Evolutionary conservation across 2,113 vertebrate genomes (phyloP), one percentile per base, ranked within the genome.

Genomic region (Vimba vimba): DNA sequence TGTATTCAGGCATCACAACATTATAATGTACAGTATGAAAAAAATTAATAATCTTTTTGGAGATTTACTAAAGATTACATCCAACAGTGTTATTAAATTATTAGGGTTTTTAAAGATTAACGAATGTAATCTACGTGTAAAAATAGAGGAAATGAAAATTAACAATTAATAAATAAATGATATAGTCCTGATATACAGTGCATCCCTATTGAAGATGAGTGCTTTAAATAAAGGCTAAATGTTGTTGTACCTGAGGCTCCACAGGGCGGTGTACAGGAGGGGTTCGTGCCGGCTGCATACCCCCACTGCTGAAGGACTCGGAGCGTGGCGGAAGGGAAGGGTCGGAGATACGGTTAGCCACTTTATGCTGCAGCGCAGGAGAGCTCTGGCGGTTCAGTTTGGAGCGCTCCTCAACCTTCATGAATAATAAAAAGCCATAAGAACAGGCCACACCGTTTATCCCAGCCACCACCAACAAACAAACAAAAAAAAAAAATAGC

Each of bases 361-460:
- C 96, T 91, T 98, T 99, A 89, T 97, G 97, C 76, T 97, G 97
- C 95, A 97, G 95, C 64, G 97, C 97, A 0, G 97, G 97, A 0
- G 98, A 98, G 90, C 97, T 98, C 93, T 98, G 97, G 10, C 97
- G 94, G 90, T 99, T 99, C 90, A 98, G 94, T 90, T 98, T 97
- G 71, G 98, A 98, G 43, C 97, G 96, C 85, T 99, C 97, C 93
- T 99, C 98, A 90, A 99, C 97, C 98, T 99, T 92, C 30, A 88
- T 88, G 55, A 81, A 76, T 21, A 62, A 94, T 75, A 92, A 8
- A 89, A 88, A 83, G 12, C 11, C n/a, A n/a, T 91, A 36, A 91
- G 84, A 66, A 68, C n/a, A 47, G 60, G 62, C 27, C 84, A 84
- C 6, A 43, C 86, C 86, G 91, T 77, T 91, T 89, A 89, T 88